Conservation (phyloP, 1,140 invertebrate species). For the Schlechtendalia chinensis region DNA sequence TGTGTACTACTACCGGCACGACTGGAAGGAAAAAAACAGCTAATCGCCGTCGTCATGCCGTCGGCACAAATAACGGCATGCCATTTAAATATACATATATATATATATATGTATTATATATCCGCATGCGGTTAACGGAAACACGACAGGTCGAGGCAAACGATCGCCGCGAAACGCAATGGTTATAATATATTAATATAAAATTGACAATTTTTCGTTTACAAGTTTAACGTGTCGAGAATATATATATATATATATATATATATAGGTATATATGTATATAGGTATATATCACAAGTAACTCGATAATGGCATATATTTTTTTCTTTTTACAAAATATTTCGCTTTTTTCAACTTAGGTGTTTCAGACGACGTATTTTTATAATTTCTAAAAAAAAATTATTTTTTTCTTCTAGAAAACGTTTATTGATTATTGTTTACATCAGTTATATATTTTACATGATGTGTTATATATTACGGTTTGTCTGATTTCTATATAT, state of each 20-base stretch:
- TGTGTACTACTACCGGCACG: slow-evolving; percentile 34
- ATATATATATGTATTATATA: too few relatives aligned
- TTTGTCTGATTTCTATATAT: background rate
- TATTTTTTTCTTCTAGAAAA: background rate
- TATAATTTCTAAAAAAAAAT: background rate
- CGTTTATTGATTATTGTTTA: background rate
- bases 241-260: too few relatives aligned
- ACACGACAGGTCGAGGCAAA: background rate
- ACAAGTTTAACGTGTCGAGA: background rate
- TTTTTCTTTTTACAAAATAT: background rate
- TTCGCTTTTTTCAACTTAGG: background rate
- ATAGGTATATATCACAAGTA: background rate
- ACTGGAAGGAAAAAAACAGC: slow-evolving; percentile 33
- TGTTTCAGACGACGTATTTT: background rate
- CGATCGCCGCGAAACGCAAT: too few relatives aligned
- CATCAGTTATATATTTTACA: background rate
- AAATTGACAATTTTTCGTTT: slow-evolving; percentile 8
- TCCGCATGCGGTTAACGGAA: slow-evolving; percentile 46
- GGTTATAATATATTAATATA: background rate
- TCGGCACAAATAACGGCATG: slow-evolving; percentile 40
- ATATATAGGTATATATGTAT: background rate
- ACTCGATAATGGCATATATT: background rate
- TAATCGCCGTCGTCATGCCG: slow-evolving; percentile 27
- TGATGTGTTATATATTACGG: background rate
- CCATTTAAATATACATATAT: slow-evolving; percentile 22